Evolutionary conservation across 2,888 invertebrate species (phyloP).

Genomic region (Lepidochitona cinerea): DNA sequence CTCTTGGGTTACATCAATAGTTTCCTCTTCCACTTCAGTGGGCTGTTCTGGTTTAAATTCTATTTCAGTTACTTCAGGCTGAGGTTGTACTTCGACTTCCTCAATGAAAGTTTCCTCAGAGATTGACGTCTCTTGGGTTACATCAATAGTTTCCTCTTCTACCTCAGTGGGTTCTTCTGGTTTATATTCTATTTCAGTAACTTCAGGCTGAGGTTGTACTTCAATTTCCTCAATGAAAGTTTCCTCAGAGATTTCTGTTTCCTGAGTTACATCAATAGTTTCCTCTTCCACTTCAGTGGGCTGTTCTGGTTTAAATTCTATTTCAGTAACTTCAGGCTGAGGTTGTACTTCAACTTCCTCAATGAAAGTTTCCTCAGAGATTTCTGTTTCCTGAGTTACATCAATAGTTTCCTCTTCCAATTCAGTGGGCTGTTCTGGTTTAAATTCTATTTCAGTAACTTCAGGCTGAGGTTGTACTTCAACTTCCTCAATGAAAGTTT

Average conservation of each 20-base stretch:
- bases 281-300: neutral
- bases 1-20: no score
- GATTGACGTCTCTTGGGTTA: no score
- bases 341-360: constrained; percentile 11
- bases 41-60: no score
- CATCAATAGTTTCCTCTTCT: constrained; percentile 6
- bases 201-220: constrained; percentile 10
- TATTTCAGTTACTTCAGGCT: no score
- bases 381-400: no score
- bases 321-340: no score
- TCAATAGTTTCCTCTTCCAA: no score
- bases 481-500: neutral
- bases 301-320: constrained; percentile 8
- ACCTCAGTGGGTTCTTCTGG: constrained; percentile 15
- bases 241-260: constrained; percentile 2
- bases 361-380: constrained; percentile 16
- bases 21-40: no score
- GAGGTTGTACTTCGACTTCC: no score
- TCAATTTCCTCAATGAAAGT: constrained; percentile 10
- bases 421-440: no score
- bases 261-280: neutral
- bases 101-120: no score
- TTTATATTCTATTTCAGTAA: constrained; percentile 11
- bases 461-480: no score
- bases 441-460: constrained; percentile 6